Conservation (phyloP, 2,888 invertebrate genomes). For the Petrolisthes manimaculis region DNA sequence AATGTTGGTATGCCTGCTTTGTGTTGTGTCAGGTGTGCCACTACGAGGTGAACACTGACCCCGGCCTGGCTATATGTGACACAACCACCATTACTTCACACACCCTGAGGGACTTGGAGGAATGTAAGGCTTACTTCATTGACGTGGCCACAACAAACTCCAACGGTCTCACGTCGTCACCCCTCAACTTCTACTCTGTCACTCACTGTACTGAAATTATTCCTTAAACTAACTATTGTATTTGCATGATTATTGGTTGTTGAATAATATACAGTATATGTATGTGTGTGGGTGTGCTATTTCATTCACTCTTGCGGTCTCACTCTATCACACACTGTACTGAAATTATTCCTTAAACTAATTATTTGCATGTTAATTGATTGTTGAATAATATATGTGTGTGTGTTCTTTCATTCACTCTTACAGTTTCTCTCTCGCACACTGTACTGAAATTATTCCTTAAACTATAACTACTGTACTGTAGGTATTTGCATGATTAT, state of each 20-base stretch:
- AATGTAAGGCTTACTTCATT: conserved; percentile 30
- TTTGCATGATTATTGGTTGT: too few species aligned
- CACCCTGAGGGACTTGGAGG: neutral
- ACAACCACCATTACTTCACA: neutral
- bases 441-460: neutral
- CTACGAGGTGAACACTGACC: conserved; percentile 33
- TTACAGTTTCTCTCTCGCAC: conserved; percentile 21
- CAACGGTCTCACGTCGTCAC: neutral
- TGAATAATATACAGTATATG: too few species aligned
- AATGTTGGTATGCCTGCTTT: neutral
- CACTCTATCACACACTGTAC: too few species aligned
- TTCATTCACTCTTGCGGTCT: too few species aligned
- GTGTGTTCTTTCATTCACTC: neutral
- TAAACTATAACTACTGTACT: neutral
- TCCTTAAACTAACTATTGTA: neutral
- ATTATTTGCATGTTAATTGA: too few species aligned
- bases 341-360: too few species aligned
- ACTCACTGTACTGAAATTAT: neutral
- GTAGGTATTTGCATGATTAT: too few species aligned
- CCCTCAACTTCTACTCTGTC: conserved; percentile 29
- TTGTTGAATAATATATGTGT: too few species aligned
- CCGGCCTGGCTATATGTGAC: neutral
- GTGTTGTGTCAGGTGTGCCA: conserved; percentile 24
- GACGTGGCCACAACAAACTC: conserved; percentile 17
- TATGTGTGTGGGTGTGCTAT: too few species aligned